Evolutionary conservation across 2,888 invertebrate species (phyloP), one percentile per base, ranked within the genome.

Genomic region (Antitype chi): DNA sequence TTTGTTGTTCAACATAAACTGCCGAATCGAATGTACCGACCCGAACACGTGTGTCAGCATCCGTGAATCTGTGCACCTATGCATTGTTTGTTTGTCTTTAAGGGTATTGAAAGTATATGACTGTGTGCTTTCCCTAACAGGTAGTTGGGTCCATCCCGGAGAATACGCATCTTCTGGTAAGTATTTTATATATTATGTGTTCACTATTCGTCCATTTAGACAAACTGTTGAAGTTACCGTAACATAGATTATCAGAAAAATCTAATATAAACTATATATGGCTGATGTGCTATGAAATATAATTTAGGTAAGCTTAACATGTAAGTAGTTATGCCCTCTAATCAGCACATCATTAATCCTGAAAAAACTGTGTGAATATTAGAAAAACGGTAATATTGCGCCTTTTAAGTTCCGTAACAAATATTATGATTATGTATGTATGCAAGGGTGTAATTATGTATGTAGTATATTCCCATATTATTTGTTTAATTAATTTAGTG

Each of bases 161-260:
- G 99, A 99, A 97, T 99, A 99, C 96, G 99, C 99, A 82, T 99
- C 99, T 87, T 99, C 99, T 97, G 99, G 99, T 99, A 98, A 95
- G 97, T 88, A 55, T 25, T 74, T 76, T 38, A 38, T 62, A n/a
- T 62, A 43, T 17, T 66, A 17, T 25, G 6, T 52, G 32, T 69
- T 38, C 15, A 43, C 20, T 77, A 57, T 69, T 55, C 13, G 32
- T 73, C 67, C 70, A 77, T 73, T 52, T 59, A 76, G 70, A 77
- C 77, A 78, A 67, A 81, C 74, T 81, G 70, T 80, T 43, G 28
- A n/a, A 43, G 28, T 59, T 0, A 53, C 7, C 28, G 32, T 70
- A 59, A 20, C 20, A 8, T 47, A 47, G 3, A 55, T 32, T 62
- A 55, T 2, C 32, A 49, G 7, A 2, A 25, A 9, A 9, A 38